These are phyloP conservation scores for Falco rusticolus DNA, from an alignment of 2,797 vertebrate genomes.

Conservation along the genomic window DNA sequence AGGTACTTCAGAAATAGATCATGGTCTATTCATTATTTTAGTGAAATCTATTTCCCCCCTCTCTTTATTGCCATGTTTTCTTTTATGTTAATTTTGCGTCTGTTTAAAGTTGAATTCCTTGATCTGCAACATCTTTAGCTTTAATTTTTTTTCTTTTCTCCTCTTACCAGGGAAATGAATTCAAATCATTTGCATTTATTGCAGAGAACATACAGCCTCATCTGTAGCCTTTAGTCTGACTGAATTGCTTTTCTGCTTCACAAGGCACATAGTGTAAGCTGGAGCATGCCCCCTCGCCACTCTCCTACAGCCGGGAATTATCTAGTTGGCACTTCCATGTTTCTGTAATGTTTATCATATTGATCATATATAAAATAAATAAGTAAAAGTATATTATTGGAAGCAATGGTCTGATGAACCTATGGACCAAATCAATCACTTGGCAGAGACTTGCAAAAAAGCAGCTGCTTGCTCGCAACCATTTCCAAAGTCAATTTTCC, in stretches of 20 bases:
- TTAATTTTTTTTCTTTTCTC: background rate
- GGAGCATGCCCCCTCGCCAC: constrained; percentile 1
- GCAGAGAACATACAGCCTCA: constrained; percentile 67
- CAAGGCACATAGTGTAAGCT: constrained; percentile 58
- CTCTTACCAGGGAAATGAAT: constrained; percentile 63
- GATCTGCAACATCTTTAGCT: constrained; percentile 66
- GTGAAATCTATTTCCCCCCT: background rate
- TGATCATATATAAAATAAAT: constrained; percentile 73
- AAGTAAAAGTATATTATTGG: constrained; percentile 72
- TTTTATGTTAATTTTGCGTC: constrained; percentile 49
- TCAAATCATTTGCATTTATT: constrained; percentile 80
- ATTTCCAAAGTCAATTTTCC: constrained; percentile 74
- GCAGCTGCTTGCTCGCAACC: constrained; percentile 25
- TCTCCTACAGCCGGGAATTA: background rate
- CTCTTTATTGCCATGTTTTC: constrained; percentile 45
- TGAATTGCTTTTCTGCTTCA: constrained; percentile 84
- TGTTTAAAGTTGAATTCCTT: constrained; percentile 63
- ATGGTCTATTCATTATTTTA: constrained; percentile 44
- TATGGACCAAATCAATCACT: constrained; percentile 69
- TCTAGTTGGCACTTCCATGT: constrained; percentile 32
- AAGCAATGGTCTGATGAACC: constrained; percentile 73
- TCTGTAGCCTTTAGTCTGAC: constrained; percentile 76
- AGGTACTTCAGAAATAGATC: constrained; percentile 61
- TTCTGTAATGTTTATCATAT: constrained; percentile 69
- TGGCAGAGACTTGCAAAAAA: background rate